Evolutionary conservation across 2,113 vertebrate species (phyloP).

Genomic region (Centropristis striata): DNA sequence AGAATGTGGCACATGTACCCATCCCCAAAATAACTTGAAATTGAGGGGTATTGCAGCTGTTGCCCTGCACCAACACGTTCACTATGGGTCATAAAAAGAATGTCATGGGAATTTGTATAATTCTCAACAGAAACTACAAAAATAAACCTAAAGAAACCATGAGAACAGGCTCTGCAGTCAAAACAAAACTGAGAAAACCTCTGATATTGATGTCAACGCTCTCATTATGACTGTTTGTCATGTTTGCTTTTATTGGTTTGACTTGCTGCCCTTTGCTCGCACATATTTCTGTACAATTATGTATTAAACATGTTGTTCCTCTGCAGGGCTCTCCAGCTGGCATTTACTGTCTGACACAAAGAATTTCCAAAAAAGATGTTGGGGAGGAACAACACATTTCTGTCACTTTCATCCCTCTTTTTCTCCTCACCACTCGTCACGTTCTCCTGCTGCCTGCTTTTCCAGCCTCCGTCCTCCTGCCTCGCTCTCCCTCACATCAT

Average conservation of each 20-base stretch:
- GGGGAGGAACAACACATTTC: constrained; percentile 12
- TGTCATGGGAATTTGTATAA: constrained; percentile 29
- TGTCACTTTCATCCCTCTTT: constrained; percentile 26
- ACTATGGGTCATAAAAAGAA: constrained; percentile 17
- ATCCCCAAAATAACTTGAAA: constrained; percentile 69
- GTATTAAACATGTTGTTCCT: constrained; percentile 15
- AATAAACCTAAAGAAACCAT: constrained; percentile 33
- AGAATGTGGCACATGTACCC: constrained; percentile 67
- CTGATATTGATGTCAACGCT: constrained; percentile 6
- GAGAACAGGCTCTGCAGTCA: constrained; percentile 17
- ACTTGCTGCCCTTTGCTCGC: constrained; percentile 31
- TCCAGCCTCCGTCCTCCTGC: constrained; percentile 45
- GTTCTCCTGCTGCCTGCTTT: constrained; percentile 50
- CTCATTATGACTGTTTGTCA: constrained; percentile 22
- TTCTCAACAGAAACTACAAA: constrained; percentile 38
- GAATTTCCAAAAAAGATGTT: constrained; percentile 4
- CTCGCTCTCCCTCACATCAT: constrained; percentile 46
- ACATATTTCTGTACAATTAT: constrained; percentile 29
- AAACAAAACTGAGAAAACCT: constrained; percentile 37
- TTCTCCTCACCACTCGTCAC: constrained; percentile 38
- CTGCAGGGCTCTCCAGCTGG: constrained; percentile 4
- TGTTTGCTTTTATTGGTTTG: constrained; percentile 7
- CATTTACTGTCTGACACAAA: constrained; percentile 24
- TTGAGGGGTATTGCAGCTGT: constrained; percentile 55
- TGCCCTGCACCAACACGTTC: constrained; percentile 13